A percentile compares a stretch with the other conserved stretches of the same genome.
These are phyloP conservation scores for Formicarius rufipectus DNA, from an alignment of 2,113 vertebrate genomes.

Conservation along the genomic window DNA sequence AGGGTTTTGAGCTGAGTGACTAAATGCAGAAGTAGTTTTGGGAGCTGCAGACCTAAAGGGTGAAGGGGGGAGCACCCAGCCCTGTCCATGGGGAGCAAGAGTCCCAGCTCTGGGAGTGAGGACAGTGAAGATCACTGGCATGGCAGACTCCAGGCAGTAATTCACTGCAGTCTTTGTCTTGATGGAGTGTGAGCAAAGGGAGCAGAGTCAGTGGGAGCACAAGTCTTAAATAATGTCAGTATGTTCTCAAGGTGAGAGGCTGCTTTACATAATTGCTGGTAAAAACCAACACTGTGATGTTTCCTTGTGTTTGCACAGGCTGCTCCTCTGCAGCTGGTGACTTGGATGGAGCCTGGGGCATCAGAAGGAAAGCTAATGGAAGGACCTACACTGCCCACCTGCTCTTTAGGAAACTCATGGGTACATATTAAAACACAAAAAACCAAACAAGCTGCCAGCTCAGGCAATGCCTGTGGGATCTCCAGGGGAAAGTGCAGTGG, in stretches of 20 bases:
- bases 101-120: accelerated
- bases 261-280: neutral
- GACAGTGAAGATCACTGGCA: accelerated
- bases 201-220: neutral
- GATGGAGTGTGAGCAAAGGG: neutral
- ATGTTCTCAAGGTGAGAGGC: neutral
- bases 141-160: no score
- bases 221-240: neutral
- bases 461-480: neutral
- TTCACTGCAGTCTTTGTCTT: accelerated
- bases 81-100: neutral
- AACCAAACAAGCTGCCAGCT: neutral
- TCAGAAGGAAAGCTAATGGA: neutral
- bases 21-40: accelerated
- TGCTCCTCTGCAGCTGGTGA: neutral
- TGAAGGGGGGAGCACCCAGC: neutral
- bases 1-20: neutral
- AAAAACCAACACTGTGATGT: neutral
- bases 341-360: neutral
- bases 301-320: neutral
- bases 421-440: neutral
- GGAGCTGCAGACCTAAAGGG: neutral
- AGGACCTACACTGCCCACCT: neutral
- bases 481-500: neutral
- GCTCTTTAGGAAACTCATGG: neutral